These are phyloP conservation scores for Lagenorhynchus albirostris DNA, from an alignment of 2,113 vertebrate species.

Conservation along the genomic window DNA sequence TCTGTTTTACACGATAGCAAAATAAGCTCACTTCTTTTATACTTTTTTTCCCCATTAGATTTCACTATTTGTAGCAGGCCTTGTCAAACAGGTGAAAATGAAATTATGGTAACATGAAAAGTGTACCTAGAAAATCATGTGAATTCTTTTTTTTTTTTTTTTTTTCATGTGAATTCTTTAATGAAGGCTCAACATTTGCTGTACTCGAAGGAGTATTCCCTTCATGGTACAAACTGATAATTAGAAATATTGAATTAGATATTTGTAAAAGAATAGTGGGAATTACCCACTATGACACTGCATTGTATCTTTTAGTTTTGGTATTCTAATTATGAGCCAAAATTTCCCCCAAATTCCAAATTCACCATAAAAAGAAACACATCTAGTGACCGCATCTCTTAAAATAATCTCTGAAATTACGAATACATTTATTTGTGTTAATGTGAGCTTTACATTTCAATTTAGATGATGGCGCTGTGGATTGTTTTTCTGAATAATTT, in stretches of 20 bases:
- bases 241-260: slow-evolving; percentile 23
- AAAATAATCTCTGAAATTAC: slow-evolving; percentile 60
- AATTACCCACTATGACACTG: background rate
- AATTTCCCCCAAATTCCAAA: slow-evolving; percentile 48
- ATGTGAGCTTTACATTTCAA: slow-evolving; percentile 45
- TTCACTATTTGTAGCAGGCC: slow-evolving; percentile 1
- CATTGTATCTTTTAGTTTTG: background rate
- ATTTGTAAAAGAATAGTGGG: slow-evolving; percentile 18
- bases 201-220: background rate
- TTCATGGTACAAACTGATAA: slow-evolving; percentile 10
- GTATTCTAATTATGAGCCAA: slow-evolving; percentile 30
- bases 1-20: slow-evolving; percentile 36
- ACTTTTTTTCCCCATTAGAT: background rate
- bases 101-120: slow-evolving; percentile 43
- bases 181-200: background rate
- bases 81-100: slow-evolving; percentile 60
- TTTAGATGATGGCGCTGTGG: slow-evolving; percentile 16
- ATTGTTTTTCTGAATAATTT: slow-evolving; percentile 46
- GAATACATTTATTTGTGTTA: slow-evolving; percentile 41
- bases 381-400: slow-evolving; percentile 40
- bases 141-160: too few relatives aligned
- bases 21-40: slow-evolving; percentile 23
- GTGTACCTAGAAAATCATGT: slow-evolving; percentile 15
- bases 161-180: background rate
- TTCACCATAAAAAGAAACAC: slow-evolving; percentile 44